A percentile compares a stretch with the other conserved stretches of the same genome.
These are phyloP conservation scores for Thamnophis sirtalis DNA, from an alignment of 2,113 vertebrate genomes.

Conservation along the genomic window DNA sequence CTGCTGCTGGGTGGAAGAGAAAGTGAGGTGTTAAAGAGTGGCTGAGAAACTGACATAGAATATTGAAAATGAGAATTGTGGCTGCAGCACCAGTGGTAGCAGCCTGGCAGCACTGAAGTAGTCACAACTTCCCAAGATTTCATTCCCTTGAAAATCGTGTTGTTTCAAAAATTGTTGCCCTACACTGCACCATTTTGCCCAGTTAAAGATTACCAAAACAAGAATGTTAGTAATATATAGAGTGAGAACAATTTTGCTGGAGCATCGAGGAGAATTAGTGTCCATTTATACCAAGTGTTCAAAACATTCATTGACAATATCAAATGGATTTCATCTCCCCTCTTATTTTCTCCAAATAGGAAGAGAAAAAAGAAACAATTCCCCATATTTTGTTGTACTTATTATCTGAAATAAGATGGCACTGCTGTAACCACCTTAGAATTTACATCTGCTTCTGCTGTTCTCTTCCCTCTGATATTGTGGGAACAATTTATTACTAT, in stretches of 20 bases:
- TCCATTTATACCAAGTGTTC: constrained; percentile 17
- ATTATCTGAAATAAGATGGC: constrained; percentile 41
- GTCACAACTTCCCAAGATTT: neutral
- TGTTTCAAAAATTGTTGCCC: neutral
- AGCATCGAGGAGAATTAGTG: neutral
- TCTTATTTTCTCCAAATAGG: neutral
- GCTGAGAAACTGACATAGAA: neutral
- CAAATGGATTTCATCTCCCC: constrained; percentile 30
- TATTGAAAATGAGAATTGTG: neutral
- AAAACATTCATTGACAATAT: constrained; percentile 15
- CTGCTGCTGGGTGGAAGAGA: neutral
- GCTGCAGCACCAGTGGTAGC: neutral
- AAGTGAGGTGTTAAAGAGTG: neutral
- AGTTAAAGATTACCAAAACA: neutral
- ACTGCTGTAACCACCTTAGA: constrained; percentile 28
- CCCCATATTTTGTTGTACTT: constrained; percentile 40
- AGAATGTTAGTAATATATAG: neutral
- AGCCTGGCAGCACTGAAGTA: neutral
- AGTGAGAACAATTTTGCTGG: neutral
- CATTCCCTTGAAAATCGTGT: neutral
- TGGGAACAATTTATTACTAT: constrained; percentile 21
- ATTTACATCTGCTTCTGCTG: constrained; percentile 28
- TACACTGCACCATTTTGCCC: neutral
- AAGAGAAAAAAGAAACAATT: constrained; percentile 31
- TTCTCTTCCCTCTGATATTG: constrained; percentile 22